phyloP scores from a whole-genome alignment of 2,113 vertebrate species.

The Phoxinus phoxinus region DNA sequence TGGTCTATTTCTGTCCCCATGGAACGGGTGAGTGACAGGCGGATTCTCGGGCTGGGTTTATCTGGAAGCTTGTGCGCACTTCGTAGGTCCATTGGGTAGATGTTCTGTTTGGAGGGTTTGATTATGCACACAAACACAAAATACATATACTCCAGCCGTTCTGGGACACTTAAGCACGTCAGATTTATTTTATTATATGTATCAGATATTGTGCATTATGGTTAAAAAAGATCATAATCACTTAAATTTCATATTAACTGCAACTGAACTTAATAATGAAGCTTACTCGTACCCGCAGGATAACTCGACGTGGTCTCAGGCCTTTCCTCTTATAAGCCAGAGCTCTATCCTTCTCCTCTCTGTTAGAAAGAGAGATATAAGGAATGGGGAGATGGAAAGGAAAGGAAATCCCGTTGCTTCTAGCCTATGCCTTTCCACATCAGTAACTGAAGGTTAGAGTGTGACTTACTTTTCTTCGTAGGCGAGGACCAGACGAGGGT shows the following conservation, averaged over 20 bases:
- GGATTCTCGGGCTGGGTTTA: constrained; percentile 75
- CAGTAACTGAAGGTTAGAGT: constrained; percentile 4
- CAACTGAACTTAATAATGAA: background rate
- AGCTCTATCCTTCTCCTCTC: constrained; percentile 91
- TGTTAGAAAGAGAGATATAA: constrained; percentile 63
- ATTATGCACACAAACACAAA: background rate
- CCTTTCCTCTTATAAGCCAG: constrained; percentile 96
- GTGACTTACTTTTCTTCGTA: constrained; percentile 95
- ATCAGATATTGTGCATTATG: constrained; percentile 7
- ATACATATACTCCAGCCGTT: background rate
- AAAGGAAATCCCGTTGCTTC: background rate
- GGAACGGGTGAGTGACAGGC: constrained; percentile 78
- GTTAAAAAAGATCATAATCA: background rate
- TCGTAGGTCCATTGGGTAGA: constrained; percentile 95
- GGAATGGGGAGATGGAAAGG: background rate
- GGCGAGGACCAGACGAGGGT: constrained; percentile 95
- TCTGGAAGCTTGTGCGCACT: constrained; percentile 86
- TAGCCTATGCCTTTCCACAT: background rate
- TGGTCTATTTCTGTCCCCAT: constrained; percentile 73
- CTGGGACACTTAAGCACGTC: background rate
- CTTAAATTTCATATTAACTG: background rate
- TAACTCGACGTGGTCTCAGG: constrained; percentile 90
- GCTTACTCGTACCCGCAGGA: constrained; percentile 85
- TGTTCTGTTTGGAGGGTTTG: constrained; percentile 73
- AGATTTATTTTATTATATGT: background rate